Conservation (phyloP, 2,888 invertebrate species). For the Phaedon cochleariae region DNA sequence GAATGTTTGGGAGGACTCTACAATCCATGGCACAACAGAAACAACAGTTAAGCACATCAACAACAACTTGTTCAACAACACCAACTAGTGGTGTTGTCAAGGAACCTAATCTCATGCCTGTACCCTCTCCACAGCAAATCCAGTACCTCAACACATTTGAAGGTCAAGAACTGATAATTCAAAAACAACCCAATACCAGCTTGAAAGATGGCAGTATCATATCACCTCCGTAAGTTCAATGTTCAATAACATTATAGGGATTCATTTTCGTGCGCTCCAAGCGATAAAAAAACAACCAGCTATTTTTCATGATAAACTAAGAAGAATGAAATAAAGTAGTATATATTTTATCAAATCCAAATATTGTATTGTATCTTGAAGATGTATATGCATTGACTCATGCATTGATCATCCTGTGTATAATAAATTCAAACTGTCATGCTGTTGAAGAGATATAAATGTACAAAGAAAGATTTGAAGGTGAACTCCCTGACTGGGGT, state of each 20-base stretch:
- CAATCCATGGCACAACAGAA: slow-evolving; percentile 72
- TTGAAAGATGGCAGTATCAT: slow-evolving; percentile 79
- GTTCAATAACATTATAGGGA: not conserved
- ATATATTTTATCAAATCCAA: too few species aligned
- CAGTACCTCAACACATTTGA: slow-evolving; percentile 95
- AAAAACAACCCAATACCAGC: slow-evolving; percentile 93
- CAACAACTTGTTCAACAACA: slow-evolving; percentile 56
- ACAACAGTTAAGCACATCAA: slow-evolving; percentile 61
- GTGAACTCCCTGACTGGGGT: too few species aligned
- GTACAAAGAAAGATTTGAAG: too few species aligned
- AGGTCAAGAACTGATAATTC: slow-evolving; percentile 95
- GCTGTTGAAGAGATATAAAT: too few species aligned
- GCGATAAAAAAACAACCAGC: too few species aligned
- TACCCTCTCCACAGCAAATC: slow-evolving; percentile 95
- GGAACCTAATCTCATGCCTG: slow-evolving; percentile 93
- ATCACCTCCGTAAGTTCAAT: slow-evolving; percentile 76
- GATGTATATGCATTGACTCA: too few species aligned
- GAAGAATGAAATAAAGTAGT: too few species aligned
- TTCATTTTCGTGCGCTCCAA: too few species aligned
- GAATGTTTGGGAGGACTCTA: slow-evolving; percentile 71
- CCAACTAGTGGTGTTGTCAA: slow-evolving; percentile 62
- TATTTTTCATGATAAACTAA: too few species aligned
- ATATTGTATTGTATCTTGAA: too few species aligned
- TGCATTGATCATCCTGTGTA: too few species aligned
- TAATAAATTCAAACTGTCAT: too few species aligned